Base-by-base conservation (phyloP, 1,140 invertebrate species). In the Dendroctonus ponderosae region DNA sequence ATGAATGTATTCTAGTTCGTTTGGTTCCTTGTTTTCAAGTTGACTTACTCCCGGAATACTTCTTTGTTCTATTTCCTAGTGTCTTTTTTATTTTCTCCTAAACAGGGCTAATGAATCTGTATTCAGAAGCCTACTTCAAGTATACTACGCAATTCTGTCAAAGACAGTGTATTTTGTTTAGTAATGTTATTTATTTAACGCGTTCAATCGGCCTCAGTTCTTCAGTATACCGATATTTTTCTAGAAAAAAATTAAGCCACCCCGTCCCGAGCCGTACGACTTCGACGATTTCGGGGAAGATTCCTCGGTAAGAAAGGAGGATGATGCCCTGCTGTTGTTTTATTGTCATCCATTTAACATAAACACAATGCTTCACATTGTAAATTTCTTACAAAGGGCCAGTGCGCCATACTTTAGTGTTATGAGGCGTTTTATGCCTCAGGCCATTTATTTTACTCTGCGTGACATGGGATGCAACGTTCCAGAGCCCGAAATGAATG, bases 271-370 rank as follows among this genome's bases (percentile, higher is more conserved):
- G 37, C 57, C 46, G 2, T 49, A 60, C 12, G 44, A 60, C 11
- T 63, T 63, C 9, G 7, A 26, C 6, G 40, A 63, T 53, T 63
- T 53, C 37, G 61, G 40, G 5, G 61, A 63, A 43, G 61, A 63
- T 38, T 12, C 39, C 9, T 0, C n/a, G 6, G n/a, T 9, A 12
- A 52, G 42, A 52, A 42, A 54, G 8, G 49, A 42, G 4, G 50
- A 63, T 42, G 51, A 63, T 38, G 40, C 43, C 7, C 14, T 44
- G 0, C 26, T 54, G 26, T 46, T 66, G 14, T 66, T 54, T 43
- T 40, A 58, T 2, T 7, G 8, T 6, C 63, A 66, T 46, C 63
- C 63, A 7, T 66, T 66, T 42, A 57, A 66, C 15, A 57, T 66
- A 15, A 26, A 58, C 37, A 58, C 58, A n/a, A 15, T 58, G 5